Conservation (phyloP, 2,113 vertebrate species). For the Callipepla squamata region DNA sequence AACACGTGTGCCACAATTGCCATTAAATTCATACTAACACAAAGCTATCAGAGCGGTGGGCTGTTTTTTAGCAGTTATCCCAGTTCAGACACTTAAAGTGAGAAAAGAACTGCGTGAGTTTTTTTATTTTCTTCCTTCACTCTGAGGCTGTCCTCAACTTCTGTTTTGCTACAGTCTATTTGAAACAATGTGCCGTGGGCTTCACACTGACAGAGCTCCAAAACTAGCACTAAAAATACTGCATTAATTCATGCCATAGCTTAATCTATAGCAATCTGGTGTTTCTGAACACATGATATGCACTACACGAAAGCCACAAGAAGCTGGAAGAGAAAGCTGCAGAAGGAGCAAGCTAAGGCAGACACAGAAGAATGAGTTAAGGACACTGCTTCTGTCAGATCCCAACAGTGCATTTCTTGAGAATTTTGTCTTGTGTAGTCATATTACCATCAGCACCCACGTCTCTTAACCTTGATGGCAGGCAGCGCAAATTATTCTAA, state of each 20-base stretch:
- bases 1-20: background rate
- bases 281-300: background rate
- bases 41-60: too few species aligned
- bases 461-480: background rate
- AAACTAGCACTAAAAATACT: background rate
- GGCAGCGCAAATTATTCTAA: background rate
- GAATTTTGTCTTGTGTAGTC: background rate
- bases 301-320: background rate
- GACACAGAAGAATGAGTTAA: background rate
- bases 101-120: background rate
- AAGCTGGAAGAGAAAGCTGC: background rate
- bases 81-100: background rate
- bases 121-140: background rate
- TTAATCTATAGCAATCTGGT: background rate
- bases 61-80: background rate
- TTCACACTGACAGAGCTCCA: background rate
- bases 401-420: background rate
- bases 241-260: background rate
- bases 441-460: constrained; percentile 8
- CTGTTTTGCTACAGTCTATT: background rate
- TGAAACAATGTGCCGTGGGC: background rate
- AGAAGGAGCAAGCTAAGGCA: background rate
- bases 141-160: background rate
- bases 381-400: background rate
- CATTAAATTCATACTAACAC: fast-evolving